Evolutionary conservation across 2,113 vertebrate genomes (phyloP).

Genomic region (Salvelinus alpinus): DNA sequence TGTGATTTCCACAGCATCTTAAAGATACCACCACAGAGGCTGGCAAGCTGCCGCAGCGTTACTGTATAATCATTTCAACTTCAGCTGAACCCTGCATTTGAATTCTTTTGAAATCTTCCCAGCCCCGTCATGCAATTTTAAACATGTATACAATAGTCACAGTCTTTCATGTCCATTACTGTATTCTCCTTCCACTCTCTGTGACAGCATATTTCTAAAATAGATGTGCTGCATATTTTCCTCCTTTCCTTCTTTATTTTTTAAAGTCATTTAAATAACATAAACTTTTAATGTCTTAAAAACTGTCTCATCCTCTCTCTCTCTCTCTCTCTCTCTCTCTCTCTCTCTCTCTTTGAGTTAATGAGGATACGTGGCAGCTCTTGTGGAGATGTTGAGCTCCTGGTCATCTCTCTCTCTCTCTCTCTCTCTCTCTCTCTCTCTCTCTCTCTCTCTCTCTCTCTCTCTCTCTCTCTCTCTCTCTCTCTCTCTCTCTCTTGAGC

Average conservation of each 20-base stretch:
- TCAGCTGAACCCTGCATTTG: slow-evolving; percentile 68
- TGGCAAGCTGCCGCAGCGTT: slow-evolving; percentile 15
- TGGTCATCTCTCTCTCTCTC: too few species aligned
- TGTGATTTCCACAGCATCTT: neutral
- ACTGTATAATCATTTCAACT: slow-evolving; percentile 68
- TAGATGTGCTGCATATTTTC: slow-evolving; percentile 36
- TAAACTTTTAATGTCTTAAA: neutral
- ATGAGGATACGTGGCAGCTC: neutral
- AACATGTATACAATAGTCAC: slow-evolving; percentile 60
- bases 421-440: neutral
- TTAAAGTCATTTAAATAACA: neutral
- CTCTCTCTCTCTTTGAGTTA: neutral
- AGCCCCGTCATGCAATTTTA: slow-evolving; percentile 67
- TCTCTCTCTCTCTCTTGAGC: neutral
- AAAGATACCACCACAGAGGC: neutral
- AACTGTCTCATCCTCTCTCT: neutral
- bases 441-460: too few species aligned
- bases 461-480: neutral
- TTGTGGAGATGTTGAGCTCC: too few species aligned
- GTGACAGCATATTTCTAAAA: too few species aligned
- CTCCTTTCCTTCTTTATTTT: slow-evolving; percentile 28
- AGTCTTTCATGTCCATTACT: slow-evolving; percentile 30
- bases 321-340: neutral
- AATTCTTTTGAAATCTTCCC: slow-evolving; percentile 72
- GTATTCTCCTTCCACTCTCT: too few species aligned